Base-by-base conservation (phyloP, 2,888 invertebrate species). In the Chelonus formosanus region DNA sequence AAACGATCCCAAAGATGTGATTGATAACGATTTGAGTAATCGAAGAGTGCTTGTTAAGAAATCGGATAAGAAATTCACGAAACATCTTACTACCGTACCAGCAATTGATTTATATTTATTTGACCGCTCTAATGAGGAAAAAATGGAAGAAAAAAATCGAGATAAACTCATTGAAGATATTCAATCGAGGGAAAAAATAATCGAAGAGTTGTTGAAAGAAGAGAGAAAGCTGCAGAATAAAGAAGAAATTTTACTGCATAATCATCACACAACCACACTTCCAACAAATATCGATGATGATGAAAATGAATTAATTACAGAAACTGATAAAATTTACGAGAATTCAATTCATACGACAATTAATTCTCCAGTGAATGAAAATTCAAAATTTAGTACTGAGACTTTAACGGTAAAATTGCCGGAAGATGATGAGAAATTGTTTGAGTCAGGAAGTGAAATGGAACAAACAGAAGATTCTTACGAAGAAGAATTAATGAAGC, bases 391-490 rank as follows among this genome's bases (percentile, higher is more conserved):
- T 20, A 40, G 35, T 7, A 40, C 32, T 5, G 59, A 59, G 10
- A 40, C 31, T 5, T 40, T 50, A 7, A 65, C 70, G 3, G 68
- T 67, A 6, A 55, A 52, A 47, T 44, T 63, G 5, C 63, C 67
- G 10, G 68, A 72, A 4, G 61, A 67, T 34, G 47, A 64, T 5
- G 64, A 65, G 5, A 72, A 65, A 48, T 56, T 64, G 3, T 70
- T 64, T 43, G 64, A 65, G n/a, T 58, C 63, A 5, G 67, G 53
- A 32, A 65, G 64, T 3, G 69, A 70, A 63, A 65, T 69, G 63
- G 72, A 73, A 7, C 68, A 69, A 48, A 56, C 53, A 40, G 71
- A 71, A 36, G 70, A 70, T 47, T 73, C 73, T 6, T 73, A 71
- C 56, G 73, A 73, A 31, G 66, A 68, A 34, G 73, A 73, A 69